These are phyloP conservation scores for Picathartes gymnocephalus DNA, from an alignment of 2,113 vertebrate genomes.

Conservation along the genomic window DNA sequence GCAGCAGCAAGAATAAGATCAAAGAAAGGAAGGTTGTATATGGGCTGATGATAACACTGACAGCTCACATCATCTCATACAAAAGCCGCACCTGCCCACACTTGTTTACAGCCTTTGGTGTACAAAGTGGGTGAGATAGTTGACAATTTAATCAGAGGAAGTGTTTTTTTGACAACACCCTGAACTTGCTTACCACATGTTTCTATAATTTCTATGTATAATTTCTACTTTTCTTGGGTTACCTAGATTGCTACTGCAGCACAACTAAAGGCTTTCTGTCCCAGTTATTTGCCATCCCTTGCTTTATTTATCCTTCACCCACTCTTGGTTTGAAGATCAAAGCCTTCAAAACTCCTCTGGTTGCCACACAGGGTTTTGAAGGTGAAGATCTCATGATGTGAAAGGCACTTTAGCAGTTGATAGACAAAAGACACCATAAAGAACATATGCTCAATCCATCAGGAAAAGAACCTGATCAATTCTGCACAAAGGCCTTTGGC, in stretches of 20 bases:
- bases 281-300: neutral
- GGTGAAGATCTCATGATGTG: neutral
- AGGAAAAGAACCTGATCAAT: neutral
- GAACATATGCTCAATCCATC: neutral
- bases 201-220: neutral
- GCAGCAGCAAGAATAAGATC: neutral
- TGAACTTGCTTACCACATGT: neutral
- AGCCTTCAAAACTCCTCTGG: neutral
- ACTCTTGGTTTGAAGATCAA: neutral
- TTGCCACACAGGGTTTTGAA: neutral
- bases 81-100: neutral
- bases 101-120: neutral
- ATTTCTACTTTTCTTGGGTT: neutral
- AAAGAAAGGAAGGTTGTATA: neutral
- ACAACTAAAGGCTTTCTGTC: neutral
- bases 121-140: neutral
- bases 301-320: neutral
- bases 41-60: neutral
- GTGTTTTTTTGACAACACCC: neutral
- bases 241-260: neutral
- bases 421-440: neutral
- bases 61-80: neutral
- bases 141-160: neutral
- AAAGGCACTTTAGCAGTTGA: neutral
- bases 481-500: neutral